These are phyloP conservation scores for Podarcis muralis DNA, from an alignment of 2,113 vertebrate species.

Conservation along the genomic window DNA sequence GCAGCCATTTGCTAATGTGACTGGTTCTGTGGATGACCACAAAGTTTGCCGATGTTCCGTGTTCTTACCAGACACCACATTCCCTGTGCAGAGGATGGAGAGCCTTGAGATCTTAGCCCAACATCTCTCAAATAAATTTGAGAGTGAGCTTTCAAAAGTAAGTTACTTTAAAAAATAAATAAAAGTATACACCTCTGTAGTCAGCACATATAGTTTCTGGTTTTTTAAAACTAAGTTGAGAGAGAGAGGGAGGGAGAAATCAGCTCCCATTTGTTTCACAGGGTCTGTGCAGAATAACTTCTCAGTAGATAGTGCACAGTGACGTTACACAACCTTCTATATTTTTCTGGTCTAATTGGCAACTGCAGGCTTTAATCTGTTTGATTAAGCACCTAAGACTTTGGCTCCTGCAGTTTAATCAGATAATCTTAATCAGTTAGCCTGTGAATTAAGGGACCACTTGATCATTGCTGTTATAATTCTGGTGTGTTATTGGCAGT, in stretches of 20 bases:
- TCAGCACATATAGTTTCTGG: neutral
- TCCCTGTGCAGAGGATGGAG: constrained; percentile 74
- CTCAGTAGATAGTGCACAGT: neutral
- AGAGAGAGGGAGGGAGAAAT: neutral
- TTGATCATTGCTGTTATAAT: neutral
- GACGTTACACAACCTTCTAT: neutral
- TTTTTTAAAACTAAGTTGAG: neutral
- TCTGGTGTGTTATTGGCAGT: no score
- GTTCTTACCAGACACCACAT: constrained; percentile 70
- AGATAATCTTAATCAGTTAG: neutral
- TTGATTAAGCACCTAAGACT: neutral
- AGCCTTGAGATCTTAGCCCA: constrained; percentile 60
- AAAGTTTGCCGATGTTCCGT: constrained; percentile 75
- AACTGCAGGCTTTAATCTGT: neutral
- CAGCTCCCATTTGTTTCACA: neutral
- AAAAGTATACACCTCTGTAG: neutral
- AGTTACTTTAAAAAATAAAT: constrained; percentile 47
- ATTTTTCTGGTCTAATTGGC: neutral
- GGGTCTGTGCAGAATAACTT: neutral
- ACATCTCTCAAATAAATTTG: constrained; percentile 60
- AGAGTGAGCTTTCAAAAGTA: constrained; percentile 77
- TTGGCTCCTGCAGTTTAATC: neutral
- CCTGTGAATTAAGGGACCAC: neutral
- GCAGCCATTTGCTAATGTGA: constrained; percentile 71
- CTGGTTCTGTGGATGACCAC: constrained; percentile 54